Conservation (phyloP, 2,888 invertebrate species). For the Bombylius major region DNA sequence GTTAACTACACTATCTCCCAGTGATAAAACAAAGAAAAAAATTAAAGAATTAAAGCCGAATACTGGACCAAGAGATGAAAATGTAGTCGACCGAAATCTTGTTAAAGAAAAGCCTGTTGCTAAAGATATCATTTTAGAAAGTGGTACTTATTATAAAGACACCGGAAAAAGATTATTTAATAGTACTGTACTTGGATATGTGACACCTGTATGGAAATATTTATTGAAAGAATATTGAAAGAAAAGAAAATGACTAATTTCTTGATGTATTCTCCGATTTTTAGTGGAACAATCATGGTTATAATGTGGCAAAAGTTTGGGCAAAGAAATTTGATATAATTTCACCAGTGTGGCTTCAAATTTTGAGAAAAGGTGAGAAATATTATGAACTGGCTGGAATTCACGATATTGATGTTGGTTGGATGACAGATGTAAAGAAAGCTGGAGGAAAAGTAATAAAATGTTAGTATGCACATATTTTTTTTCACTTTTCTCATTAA, state of each 20-base stretch:
- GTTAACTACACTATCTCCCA: constrained; percentile 24
- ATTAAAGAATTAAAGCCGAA: constrained; percentile 21
- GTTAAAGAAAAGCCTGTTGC: constrained; percentile 51
- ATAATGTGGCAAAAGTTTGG: constrained; percentile 83
- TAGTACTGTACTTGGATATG: constrained; percentile 73
- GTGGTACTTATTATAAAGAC: constrained; percentile 61
- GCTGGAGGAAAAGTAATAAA: constrained; percentile 20
- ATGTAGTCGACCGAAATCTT: constrained; percentile 57
- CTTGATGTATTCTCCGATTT: constrained; percentile 20
- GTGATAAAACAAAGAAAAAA: constrained; percentile 22
- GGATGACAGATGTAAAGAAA: constrained; percentile 62
- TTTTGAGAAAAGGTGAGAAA: constrained; percentile 49
- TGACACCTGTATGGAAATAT: constrained; percentile 67
- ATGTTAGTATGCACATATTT: constrained; percentile 5
- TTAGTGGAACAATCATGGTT: constrained; percentile 92
- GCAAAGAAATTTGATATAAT: constrained; percentile 79
- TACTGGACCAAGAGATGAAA: constrained; percentile 45
- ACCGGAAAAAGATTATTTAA: constrained; percentile 52
- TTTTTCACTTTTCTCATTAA: too few species aligned
- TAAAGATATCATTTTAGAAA: constrained; percentile 63
- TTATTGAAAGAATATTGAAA: neutral
- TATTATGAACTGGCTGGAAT: constrained; percentile 55
- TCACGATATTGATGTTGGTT: constrained; percentile 75
- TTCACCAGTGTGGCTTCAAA: constrained; percentile 91
- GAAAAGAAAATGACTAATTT: neutral